Conservation (phyloP, 2,888 invertebrate species). For the Tetanocera ferruginea region DNA sequence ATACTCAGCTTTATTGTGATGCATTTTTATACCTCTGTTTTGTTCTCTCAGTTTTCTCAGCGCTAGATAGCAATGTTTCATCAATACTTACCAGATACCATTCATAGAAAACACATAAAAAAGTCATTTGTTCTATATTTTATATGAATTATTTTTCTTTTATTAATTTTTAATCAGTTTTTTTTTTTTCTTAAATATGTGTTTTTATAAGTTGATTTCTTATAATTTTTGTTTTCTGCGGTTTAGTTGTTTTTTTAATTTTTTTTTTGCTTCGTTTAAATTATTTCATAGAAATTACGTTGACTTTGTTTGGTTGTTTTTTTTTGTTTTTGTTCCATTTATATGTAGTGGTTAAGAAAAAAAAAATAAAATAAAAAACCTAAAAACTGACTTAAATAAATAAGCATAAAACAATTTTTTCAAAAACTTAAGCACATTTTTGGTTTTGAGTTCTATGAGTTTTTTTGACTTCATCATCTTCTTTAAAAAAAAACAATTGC, state of each 20-base stretch:
- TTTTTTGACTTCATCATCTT: neutral
- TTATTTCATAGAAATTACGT: conserved; percentile 64
- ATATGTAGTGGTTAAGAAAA: conserved; percentile 2
- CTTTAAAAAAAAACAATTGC: neutral
- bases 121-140: conserved; percentile 40
- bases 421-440: conserved; percentile 27
- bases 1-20: too few species aligned
- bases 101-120: neutral
- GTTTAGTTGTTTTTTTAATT: conserved; percentile 42
- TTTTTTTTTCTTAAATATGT: conserved; percentile 27
- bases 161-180: conserved; percentile 46
- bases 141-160: conserved; percentile 43
- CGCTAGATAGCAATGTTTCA: too few species aligned
- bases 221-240: conserved; percentile 52
- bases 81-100: neutral
- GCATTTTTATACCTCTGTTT: too few species aligned
- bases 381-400: too few species aligned
- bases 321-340: conserved; percentile 42
- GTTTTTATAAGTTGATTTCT: conserved; percentile 49
- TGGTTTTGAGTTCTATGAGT: conserved; percentile 30
- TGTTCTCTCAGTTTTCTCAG: too few species aligned
- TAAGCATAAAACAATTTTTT: conserved; percentile 20
- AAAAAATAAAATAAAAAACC: too few species aligned
- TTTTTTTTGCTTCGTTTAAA: conserved; percentile 43
- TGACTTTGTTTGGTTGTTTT: conserved; percentile 50